A percentile compares a stretch with the other conserved stretches of the same genome.
These are phyloP conservation scores for Ceuthmochares aereus DNA, from an alignment of 2,113 vertebrate species.

Conservation along the genomic window DNA sequence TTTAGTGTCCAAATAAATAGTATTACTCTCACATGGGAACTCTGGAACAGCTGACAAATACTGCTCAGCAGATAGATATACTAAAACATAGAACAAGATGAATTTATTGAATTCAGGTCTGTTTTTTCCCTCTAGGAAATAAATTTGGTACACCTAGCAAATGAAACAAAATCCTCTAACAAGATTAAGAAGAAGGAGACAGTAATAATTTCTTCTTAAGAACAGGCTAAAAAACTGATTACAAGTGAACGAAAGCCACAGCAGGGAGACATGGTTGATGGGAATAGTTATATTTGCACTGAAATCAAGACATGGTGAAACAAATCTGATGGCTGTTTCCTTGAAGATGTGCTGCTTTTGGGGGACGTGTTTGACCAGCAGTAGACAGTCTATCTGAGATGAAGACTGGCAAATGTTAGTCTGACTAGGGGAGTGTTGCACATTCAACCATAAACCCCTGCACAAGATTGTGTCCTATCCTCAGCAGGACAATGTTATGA, in stretches of 20 bases:
- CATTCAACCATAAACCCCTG: background rate
- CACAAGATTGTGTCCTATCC: background rate
- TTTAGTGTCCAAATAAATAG: background rate
- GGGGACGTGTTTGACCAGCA: background rate
- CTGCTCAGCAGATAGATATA: background rate
- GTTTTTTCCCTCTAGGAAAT: background rate
- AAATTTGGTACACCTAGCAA: background rate
- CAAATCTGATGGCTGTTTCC: background rate
- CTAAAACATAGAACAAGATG: rapidly evolving
- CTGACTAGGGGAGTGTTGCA: background rate
- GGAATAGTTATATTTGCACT: background rate
- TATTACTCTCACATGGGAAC: background rate
- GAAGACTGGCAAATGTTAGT: background rate
- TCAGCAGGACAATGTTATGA: rapidly evolving
- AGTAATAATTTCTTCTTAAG: background rate
- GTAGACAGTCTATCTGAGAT: background rate
- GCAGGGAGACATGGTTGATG: background rate
- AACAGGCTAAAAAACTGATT: background rate
- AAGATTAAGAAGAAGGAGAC: background rate
- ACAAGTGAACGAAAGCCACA: background rate
- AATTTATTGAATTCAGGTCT: background rate
- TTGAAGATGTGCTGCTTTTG: background rate
- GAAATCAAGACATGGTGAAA: background rate
- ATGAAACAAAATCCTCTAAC: background rate
- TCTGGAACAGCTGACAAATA: background rate